Evolutionary conservation across 2,888 invertebrate genomes (phyloP).

Genomic region (Punctoribates punctum): DNA sequence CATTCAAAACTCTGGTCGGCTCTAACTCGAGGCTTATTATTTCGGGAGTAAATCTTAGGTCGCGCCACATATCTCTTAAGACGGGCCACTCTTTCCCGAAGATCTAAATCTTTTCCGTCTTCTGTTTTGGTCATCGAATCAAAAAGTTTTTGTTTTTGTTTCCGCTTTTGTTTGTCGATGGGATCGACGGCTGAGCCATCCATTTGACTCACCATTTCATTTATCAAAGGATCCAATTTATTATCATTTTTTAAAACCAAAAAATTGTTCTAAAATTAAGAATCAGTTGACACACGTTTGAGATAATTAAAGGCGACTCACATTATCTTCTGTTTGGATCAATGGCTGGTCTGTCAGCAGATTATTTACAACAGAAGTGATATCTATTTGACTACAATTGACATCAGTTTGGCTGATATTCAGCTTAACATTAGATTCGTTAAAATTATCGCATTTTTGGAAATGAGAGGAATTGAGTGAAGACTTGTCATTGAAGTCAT

Average conservation of each 20-base stretch:
- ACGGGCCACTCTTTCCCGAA: slow-evolving; percentile 5
- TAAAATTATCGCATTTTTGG: not conserved
- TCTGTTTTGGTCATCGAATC: not conserved
- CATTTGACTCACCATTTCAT: not conserved
- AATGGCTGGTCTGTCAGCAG: not conserved
- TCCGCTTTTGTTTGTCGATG: not conserved
- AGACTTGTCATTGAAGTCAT: not conserved
- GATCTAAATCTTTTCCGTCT: slow-evolving; percentile 4
- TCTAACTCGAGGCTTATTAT: not conserved
- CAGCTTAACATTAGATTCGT: not conserved
- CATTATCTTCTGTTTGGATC: slow-evolving; percentile 5
- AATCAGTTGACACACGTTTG: not conserved
- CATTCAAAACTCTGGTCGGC: not conserved
- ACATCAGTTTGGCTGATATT: not conserved
- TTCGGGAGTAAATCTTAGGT: slow-evolving; percentile 22
- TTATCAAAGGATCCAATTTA: not conserved
- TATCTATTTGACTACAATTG: not conserved
- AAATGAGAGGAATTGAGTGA: not conserved
- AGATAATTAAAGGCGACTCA: not conserved
- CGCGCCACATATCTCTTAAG: slow-evolving; percentile 16
- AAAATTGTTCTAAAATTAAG: not conserved
- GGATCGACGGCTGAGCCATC: not conserved
- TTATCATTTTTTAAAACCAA: not conserved
- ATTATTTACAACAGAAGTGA: not conserved
- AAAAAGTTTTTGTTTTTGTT: not conserved